Evolutionary conservation across 1,140 invertebrate genomes (phyloP).

Genomic region (Spodoptera litura): DNA sequence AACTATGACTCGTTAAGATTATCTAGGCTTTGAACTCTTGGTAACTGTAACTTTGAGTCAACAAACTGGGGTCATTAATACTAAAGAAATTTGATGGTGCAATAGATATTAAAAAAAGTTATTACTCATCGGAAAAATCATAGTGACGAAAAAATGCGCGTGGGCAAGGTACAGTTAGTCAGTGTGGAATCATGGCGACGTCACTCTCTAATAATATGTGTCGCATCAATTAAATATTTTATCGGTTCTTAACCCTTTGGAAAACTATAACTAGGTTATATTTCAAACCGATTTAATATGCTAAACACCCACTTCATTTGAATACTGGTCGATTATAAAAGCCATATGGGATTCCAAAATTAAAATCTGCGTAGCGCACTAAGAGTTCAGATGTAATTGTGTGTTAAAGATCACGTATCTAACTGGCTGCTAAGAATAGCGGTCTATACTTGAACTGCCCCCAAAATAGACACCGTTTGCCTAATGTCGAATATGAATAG

Average conservation of each 20-base stretch:
- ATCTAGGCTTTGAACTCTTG: conserved; percentile 10
- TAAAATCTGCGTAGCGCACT: conserved; percentile 64
- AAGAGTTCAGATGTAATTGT: conserved; percentile 10
- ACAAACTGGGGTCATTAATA: conserved; percentile 38
- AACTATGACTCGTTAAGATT: neutral
- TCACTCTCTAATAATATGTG: conserved; percentile 47
- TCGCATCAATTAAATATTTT: conserved; percentile 38
- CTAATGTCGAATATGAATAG: conserved; percentile 18
- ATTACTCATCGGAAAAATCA: conserved; percentile 62
- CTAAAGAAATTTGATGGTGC: conserved; percentile 53
- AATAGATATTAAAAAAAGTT: conserved; percentile 56
- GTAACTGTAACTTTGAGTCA: conserved; percentile 43
- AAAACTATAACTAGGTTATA: neutral
- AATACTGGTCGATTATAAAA: neutral
- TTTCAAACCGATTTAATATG: no score
- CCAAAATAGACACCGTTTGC: conserved; percentile 49
- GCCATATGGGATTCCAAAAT: conserved; percentile 22
- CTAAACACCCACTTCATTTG: no score
- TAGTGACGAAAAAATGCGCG: conserved; percentile 57
- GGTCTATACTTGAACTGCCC: conserved; percentile 54
- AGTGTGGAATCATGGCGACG: conserved; percentile 47
- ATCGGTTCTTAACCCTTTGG: neutral
- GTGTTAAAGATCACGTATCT: conserved; percentile 43
- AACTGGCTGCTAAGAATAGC: conserved; percentile 56
- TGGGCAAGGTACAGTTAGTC: conserved; percentile 65